phyloP scores from a whole-genome alignment of 2,888 invertebrate genomes.

The Trachelus tabidus region DNA sequence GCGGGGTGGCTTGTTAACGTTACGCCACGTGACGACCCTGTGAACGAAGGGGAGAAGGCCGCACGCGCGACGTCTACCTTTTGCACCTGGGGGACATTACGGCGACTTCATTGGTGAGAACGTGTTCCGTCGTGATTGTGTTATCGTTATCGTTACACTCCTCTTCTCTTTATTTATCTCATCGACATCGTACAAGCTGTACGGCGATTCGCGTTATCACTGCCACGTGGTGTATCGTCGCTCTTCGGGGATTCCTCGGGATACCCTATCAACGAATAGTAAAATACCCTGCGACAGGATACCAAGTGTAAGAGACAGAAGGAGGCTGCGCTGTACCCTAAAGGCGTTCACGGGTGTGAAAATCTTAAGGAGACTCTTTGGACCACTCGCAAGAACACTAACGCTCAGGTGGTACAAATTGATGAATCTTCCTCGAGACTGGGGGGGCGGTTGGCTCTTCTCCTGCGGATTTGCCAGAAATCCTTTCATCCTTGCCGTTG shows the following conservation, averaged over 20 bases:
- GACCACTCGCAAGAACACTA: not conserved
- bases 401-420: not conserved
- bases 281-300: not conserved
- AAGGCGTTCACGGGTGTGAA: not conserved
- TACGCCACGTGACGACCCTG: not conserved
- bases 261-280: not conserved
- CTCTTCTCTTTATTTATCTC: not conserved
- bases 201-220: not conserved
- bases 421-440: not conserved
- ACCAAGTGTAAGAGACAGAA: not conserved
- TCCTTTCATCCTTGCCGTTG: not conserved
- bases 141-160: not conserved
- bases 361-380: not conserved
- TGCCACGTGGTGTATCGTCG: not conserved
- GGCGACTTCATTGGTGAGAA: not conserved
- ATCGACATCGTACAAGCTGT: not conserved
- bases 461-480: not conserved
- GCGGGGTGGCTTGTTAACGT: not conserved
- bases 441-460: not conserved
- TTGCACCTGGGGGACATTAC: not conserved
- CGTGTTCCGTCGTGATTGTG: not conserved
- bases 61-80: not conserved
- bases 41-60: not conserved
- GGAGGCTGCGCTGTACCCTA: not conserved
- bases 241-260: not conserved